Evolutionary conservation across 2,113 vertebrate genomes (phyloP), one percentile per base, ranked within the genome.

Genomic region (Bagarius yarrelli): DNA sequence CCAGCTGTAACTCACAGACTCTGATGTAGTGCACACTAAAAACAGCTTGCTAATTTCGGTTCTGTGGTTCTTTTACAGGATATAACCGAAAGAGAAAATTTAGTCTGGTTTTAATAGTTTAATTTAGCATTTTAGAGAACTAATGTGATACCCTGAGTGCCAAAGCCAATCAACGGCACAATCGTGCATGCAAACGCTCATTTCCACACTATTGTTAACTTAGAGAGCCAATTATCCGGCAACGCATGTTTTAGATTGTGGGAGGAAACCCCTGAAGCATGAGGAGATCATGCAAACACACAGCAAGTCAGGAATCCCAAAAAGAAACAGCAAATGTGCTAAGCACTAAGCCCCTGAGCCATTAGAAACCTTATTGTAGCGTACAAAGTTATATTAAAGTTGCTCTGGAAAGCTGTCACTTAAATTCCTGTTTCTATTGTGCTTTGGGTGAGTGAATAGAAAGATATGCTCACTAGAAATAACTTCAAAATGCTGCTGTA

Each of bases 341-440:
- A 47, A 47, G 44, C 44, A 47, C 44, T 47, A 47, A 40, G 8
- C 36, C 36, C 8, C 3, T 3, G 36, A 40, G 36, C 8, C 36
- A 40, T 8, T 5, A 53, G 27, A 73, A 32, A 73, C 13, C 9
- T 53, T 3, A 53, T 30, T 4, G 50, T 53, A 30, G 25, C 25
- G 21, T 52, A 55, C 11, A 73, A 73, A 21, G 32, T 53, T 12
- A 18, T 32, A 47, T 34, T 73, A 32, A 55, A 30, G 11, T 2
- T 73, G 55, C 32, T 73, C 70, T 73, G 11, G 15, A 73, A 73
- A 55, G 27, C 70, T 73, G 70, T 55, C 70, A 32, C 9, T 13
- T 19, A 6, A 21, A 73, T 55, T 55, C 50, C 16, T 30, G 15
- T 30, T 30, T 32, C 47, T 53, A 52, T 21, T 23, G 50, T 73